Evolutionary conservation across 1,140 invertebrate genomes (phyloP), one percentile per base, ranked within the genome.

Genomic region (Drosophila nebulosa): DNA sequence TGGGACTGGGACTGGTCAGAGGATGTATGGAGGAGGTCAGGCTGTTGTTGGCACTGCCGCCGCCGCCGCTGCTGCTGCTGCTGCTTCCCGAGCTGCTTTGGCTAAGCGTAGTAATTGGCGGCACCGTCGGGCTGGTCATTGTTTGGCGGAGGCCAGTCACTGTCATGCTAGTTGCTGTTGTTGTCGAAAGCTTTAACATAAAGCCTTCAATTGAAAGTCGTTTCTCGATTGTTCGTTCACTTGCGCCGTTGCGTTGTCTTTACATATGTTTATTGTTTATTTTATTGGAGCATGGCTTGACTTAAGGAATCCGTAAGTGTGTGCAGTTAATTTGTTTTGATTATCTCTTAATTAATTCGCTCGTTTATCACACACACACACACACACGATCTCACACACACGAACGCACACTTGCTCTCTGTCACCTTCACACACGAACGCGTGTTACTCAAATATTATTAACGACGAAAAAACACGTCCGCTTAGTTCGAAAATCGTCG

Each of bases 101-200:
- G 39, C 72, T 69, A 27, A 78, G 67, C 74, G 74, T 27, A 35
- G 75, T 84, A 50, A 69, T 79, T 65, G 90, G 90, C 64, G 91
- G 90, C 81, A 91, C 91, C 90, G 91, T 91, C 89, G 91, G 91
- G 79, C 91, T 91, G 74, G 91, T 91, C 91, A 91, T 91, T 63
- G 84, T 90, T 68, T 86, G 85, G 66, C 91, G 90, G 73, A 91
- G 80, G 74, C 90, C 90, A 79, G 91, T 91, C 71, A 91, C 91
- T 80, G 91, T 91, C 91, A 91, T 91, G 75, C 81, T 79, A 69
- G 55, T 70, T 64, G 57, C 58, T 42, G 68, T 36, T 32, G 62
- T 55, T 58, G 67, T 72, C 42, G 78, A 80, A 58, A 84, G 75
- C 74, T 78, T 88, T 88, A 88, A 83, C 83, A 89, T 89, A 89